Percentiles rank a stretch among this genome's conserved stretches.
phyloP scores from a whole-genome alignment of 2,888 invertebrate species.

The Blera fallax region DNA sequence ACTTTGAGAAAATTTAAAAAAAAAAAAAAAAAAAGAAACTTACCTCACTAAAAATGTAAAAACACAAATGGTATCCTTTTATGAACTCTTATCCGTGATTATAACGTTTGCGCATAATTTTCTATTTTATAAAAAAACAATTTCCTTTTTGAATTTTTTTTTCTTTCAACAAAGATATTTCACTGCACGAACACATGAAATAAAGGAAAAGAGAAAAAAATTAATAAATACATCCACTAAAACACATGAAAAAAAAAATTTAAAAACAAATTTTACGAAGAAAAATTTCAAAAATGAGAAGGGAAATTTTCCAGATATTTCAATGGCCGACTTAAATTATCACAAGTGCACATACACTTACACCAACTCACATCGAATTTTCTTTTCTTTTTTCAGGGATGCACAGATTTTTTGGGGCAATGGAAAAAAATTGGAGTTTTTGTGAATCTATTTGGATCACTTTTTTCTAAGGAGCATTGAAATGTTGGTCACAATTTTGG shows the following conservation, averaged over 20 bases:
- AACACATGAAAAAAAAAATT: neutral
- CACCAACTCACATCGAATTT: conserved; percentile 62
- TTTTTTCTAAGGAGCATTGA: neutral
- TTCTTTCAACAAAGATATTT: conserved; percentile 5
- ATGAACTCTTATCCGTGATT: neutral
- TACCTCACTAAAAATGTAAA: conserved; percentile 28
- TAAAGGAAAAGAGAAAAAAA: conserved; percentile 9
- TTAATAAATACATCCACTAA: neutral
- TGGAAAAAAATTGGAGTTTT: neutral
- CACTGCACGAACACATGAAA: conserved; percentile 60
- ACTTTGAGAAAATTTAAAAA: neutral
- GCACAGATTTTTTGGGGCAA: neutral
- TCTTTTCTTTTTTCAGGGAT: neutral
- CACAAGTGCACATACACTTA: conserved; percentile 43
- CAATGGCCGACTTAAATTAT: conserved; percentile 54
- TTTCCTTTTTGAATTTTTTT: neutral
- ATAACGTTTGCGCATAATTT: neutral
- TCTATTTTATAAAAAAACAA: neutral
- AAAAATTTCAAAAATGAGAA: neutral
- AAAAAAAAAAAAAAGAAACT: conserved; percentile 5
- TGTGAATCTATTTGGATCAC: neutral
- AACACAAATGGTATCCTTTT: conserved; percentile 23
- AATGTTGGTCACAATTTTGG: conserved; percentile 16
- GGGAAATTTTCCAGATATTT: conserved; percentile 22
- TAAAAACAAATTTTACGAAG: neutral